Conservation (phyloP, 1,140 invertebrate genomes). For the Drosophila sp. region DNA sequence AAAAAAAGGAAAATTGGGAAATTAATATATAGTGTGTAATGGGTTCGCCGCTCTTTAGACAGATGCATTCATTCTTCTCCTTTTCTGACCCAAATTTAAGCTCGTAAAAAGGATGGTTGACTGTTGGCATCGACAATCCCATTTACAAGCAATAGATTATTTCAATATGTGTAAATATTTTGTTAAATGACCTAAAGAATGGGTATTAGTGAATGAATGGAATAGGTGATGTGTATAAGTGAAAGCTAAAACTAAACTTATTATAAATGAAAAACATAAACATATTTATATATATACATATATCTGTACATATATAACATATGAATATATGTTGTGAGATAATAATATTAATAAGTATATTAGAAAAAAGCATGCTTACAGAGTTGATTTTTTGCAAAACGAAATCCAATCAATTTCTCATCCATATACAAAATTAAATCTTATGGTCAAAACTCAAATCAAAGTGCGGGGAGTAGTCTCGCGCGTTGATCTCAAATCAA, state of each 20-base stretch:
- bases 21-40: background rate
- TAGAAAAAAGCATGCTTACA: slow-evolving; percentile 82
- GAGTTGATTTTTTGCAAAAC: slow-evolving; percentile 76
- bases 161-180: background rate
- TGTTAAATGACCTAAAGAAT: slow-evolving; percentile 2
- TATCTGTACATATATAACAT: slow-evolving; percentile 36
- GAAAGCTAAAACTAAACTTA: slow-evolving; percentile 32
- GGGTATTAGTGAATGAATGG: slow-evolving; percentile 15
- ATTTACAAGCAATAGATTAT: slow-evolving; percentile 1
- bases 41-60: no score
- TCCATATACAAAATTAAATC: slow-evolving; percentile 68
- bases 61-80: no score
- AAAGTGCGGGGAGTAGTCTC: slow-evolving; percentile 50
- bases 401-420: slow-evolving; percentile 74
- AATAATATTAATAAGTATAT: slow-evolving; percentile 52
- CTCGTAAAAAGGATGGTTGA: background rate
- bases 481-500: slow-evolving; percentile 14
- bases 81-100: background rate
- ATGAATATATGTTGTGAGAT: slow-evolving; percentile 26
- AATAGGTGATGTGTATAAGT: slow-evolving; percentile 1
- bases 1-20: background rate
- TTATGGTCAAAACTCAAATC: slow-evolving; percentile 76
- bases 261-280: slow-evolving; percentile 13
- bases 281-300: slow-evolving; percentile 22
- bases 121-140: background rate